Base-by-base conservation (phyloP, 53 echinoderm and acorn worm genomes). In the Actinopyga echinites region DNA sequence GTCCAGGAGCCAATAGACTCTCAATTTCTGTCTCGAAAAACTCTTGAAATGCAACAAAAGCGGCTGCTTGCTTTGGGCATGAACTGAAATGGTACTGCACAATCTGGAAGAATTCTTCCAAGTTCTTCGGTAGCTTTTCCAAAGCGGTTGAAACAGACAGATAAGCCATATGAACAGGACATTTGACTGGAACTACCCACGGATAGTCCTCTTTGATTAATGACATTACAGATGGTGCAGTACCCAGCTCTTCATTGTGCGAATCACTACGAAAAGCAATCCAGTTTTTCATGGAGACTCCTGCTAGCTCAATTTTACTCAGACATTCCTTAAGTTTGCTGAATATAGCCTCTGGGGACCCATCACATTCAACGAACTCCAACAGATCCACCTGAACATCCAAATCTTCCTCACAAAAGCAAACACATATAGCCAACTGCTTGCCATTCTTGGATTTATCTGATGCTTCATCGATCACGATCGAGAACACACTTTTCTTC, bases 251-350 rank as follows among this genome's bases (percentile, higher is more conserved):
- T 42, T 30, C 55, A 12, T 32, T 53, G 54, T 52, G 54, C 15
- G 54, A 23, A 10, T 77, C 77, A 0, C 77, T 56, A 19, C 77
- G 77, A 30, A 77, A 77, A 53, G 55, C 77, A 3, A 77, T 77
- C 77, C 77, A 77, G 21, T 77, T 77, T 30, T 77, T 55, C 56
- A 77, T 77, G 44, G 54, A 32, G 52, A 77, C 77, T 15, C 77
- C 77, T 49, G 77, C 77, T 19, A 30, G 56, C 31, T 77, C 54
- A 31, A 77, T 56, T 31, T 56, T 77, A 25, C 30, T 17, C 77
- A 77, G 28, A 24, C 54, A 77, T 19, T 77, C 77, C 56, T 77
- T 77, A 5, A 77, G 52, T 17, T 55, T 77, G 32, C 32, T 6
- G 23, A 54, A 77, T 1, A 56, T 30, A 1, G 28, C 32, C 11